These are phyloP conservation scores for Diloba caeruleocephala DNA, from an alignment of 2,888 invertebrate genomes.

Conservation along the genomic window DNA sequence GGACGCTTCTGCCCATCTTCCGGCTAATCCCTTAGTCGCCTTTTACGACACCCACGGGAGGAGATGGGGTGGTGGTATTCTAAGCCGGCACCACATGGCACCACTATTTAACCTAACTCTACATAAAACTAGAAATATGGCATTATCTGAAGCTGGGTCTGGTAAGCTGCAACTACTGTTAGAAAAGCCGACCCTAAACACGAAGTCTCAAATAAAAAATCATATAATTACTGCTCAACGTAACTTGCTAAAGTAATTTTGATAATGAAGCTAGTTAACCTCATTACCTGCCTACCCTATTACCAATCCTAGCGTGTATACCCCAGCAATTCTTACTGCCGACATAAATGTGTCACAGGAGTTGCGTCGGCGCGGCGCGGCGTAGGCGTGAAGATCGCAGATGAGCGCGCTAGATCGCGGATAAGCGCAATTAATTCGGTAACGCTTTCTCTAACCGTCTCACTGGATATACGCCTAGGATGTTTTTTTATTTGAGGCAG, in stretches of 20 bases:
- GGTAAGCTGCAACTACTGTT: too few species aligned
- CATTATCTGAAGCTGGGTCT: too few species aligned
- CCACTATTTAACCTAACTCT: too few species aligned
- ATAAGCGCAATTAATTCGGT: slow-evolving; percentile 80
- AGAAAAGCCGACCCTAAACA: too few species aligned
- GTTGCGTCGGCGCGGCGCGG: slow-evolving; percentile 49
- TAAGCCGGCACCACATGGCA: too few species aligned
- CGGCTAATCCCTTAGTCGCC: too few species aligned
- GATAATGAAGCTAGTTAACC: not conserved
- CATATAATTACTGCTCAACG: too few species aligned
- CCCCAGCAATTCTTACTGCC: slow-evolving; percentile 33
- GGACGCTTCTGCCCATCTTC: too few species aligned
- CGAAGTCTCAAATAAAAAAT: too few species aligned
- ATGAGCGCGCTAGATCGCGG: slow-evolving; percentile 61
- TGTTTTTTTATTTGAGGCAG: slow-evolving; percentile 24
- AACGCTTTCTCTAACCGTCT: slow-evolving; percentile 78
- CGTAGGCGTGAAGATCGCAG: slow-evolving; percentile 73
- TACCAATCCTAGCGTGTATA: slow-evolving; percentile 13
- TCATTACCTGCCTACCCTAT: not conserved
- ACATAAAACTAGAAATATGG: too few species aligned
- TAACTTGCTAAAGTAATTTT: not conserved
- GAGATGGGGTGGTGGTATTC: too few species aligned
- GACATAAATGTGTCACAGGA: slow-evolving; percentile 56
- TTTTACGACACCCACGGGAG: too few species aligned
- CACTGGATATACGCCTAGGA: slow-evolving; percentile 25